Evolutionary conservation across 2,113 vertebrate genomes (phyloP), one percentile per base, ranked within the genome.

Genomic region (Athene noctua): DNA sequence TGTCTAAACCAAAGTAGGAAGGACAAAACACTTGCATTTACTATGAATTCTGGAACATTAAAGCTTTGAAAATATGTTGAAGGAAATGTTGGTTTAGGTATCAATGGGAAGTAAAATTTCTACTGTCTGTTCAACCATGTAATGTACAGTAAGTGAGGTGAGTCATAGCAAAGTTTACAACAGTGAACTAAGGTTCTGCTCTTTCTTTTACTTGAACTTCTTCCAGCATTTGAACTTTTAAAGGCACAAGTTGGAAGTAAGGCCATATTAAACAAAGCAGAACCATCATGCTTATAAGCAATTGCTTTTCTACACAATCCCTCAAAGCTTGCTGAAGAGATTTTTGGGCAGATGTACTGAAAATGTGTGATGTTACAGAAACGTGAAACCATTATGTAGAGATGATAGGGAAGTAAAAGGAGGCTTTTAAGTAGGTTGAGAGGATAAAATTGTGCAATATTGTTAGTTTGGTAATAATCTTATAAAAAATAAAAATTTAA

Each of bases 121-220:
- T 93, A 42, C 78, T 85, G 61, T 72, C 47, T 93, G 22, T 85
- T 91, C 73, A 95, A 90, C 80, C 87, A 75, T 88, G 82, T 86
- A 88, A 92, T 74, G 47, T 36, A 51, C 29, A 74, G 59, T 84
- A 87, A 89, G 57, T 57, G 68, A 88, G 72, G 72, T 84, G 55
- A 86, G 68, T 93, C 80, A 61, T 55, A 44, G 80, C 61, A 68
- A 84, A 84, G 68, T 80, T 81, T 81, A 55, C 46, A 63, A 20
- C 29, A 59, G 29, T 51, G 29, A 80, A 20, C 27, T 67, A n/a
- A 78, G 9, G 10, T 59, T 95, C 29, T 80, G 38, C 12, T 70
- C 42, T 63, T 79, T 85, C 26, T 82, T 80, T 74, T 81, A 46
- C 29, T 61, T 91, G 30, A 89, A 44, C 22, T 68, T 87, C 27